These are phyloP conservation scores for Drosophila takahashii DNA, from an alignment of 1,140 invertebrate genomes.

Conservation along the genomic window DNA sequence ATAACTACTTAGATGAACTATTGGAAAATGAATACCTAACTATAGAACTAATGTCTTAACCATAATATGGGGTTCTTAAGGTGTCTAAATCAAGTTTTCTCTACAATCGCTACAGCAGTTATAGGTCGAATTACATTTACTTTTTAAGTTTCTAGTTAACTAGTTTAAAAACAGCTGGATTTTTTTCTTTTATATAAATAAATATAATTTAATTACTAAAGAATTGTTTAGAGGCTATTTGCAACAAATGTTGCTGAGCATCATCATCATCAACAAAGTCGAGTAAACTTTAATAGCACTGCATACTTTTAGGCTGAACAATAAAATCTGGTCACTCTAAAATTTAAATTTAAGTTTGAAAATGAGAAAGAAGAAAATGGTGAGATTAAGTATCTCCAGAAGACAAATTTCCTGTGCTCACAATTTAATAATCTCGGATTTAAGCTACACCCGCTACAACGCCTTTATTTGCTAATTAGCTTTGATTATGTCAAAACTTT, in stretches of 20 bases:
- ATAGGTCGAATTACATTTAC: neutral
- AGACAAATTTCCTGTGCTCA: no score
- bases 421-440: constrained; percentile 4
- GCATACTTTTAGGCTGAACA: constrained; percentile 32
- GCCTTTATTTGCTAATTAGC: constrained; percentile 40
- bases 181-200: no score
- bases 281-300: constrained; percentile 5
- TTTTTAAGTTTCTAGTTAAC: neutral
- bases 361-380: no score
- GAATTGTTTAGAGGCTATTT: neutral
- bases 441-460: constrained; percentile 14
- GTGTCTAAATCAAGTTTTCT: neutral
- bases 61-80: constrained; percentile 5
- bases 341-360: no score
- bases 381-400: no score
- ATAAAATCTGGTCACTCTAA: no score
- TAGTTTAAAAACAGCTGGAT: neutral
- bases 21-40: constrained; percentile 5
- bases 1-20: constrained; percentile 13
- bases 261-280: neutral
- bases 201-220: neutral
- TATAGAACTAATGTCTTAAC: constrained; percentile 7
- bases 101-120: neutral
- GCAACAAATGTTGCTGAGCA: constrained; percentile 2
- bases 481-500: constrained; percentile 50